Base-by-base conservation (phyloP, 2,888 invertebrate genomes). In the Trissolcus brochymenae region DNA sequence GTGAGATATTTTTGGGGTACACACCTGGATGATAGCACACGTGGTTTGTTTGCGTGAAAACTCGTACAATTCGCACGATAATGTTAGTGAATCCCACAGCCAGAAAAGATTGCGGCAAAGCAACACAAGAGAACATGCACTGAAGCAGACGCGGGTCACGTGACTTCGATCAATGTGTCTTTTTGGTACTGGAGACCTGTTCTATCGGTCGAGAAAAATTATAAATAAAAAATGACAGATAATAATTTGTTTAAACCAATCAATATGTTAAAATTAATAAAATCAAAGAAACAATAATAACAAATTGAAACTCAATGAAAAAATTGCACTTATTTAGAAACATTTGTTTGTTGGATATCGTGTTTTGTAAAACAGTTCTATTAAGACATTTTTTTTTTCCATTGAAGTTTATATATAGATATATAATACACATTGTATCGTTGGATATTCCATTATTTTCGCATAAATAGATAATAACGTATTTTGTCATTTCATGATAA, bases 81-180 rank as follows among this genome's bases (percentile, higher is more conserved):
- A 6, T 43, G 53, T 29, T n/a, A 57, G 51, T n/a, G 17, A 53
- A 7, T 46, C 14, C 41, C 66, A 29, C 19, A 40, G 60, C 51
- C 54, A 73, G 43, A 50, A 73, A 66, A 56, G 46, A 54, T 61
- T 60, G 73, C 73, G 61, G 73, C 29, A 66, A 66, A 54, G 43
- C 13, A 53, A 62, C 56, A 61, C 61, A 51, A 59, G 57, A 65
- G 57, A 67, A 57, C 62, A 57, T 67, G 51, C 49, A 74, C 66
- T 56, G 14, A 55, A 74, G 62, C 61, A 67, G 56, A 57, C 56
- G 35, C 11, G 11, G 16, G 67, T 67, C 74, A 74, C 74, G 67
- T 74, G 74, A 73, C 51, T 41, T 43, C 13, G 53, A 71, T 71
- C 62, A 71, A 25, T 43, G 25, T 43, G 62, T 64, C 71, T 62